Percentiles rank a stretch among this genome's conserved stretches.
Conservation (phyloP, 2,113 vertebrate genomes). For the Microtus richardsoni region DNA sequence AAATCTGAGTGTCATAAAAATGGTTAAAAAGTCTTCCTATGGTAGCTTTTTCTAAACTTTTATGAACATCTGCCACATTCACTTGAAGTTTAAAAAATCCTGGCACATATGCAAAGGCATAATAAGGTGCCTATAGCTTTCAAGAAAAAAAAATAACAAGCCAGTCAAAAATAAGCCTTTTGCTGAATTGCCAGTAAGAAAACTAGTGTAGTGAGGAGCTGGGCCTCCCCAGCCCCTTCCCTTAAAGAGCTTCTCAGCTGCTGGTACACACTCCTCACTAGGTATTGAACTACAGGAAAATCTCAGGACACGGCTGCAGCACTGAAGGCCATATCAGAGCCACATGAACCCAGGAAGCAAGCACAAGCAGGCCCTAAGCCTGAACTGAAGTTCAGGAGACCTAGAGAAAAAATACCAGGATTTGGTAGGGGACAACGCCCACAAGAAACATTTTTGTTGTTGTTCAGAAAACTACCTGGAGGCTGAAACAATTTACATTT, state of each 20-base stretch:
- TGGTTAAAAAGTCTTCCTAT: slow-evolving; percentile 85
- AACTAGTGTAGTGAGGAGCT: slow-evolving; percentile 69
- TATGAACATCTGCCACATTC: slow-evolving; percentile 86
- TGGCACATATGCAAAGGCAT: slow-evolving; percentile 86
- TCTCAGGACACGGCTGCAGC: neutral
- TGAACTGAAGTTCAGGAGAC: neutral
- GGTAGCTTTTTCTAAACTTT: slow-evolving; percentile 86
- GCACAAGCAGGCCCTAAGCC: neutral
- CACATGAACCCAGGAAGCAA: neutral
- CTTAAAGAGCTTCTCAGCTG: slow-evolving; percentile 28
- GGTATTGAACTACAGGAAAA: neutral
- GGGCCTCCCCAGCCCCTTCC: slow-evolving; percentile 56
- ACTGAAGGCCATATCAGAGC: neutral
- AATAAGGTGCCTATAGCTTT: slow-evolving; percentile 86
- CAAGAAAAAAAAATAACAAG: slow-evolving; percentile 85
- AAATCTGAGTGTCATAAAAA: slow-evolving; percentile 83
- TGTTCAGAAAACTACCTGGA: neutral
- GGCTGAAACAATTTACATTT: neutral
- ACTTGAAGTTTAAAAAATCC: slow-evolving; percentile 86
- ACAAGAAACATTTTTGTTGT: neutral
- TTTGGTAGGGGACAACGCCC: neutral
- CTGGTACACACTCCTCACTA: neutral
- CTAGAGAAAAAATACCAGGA: neutral
- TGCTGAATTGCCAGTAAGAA: slow-evolving; percentile 83
- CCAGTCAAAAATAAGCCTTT: slow-evolving; percentile 84